A percentile compares a stretch with the other conserved stretches of the same genome.
These are phyloP conservation scores for Rhagium mordax DNA, from an alignment of 2,888 invertebrate genomes.

Conservation along the genomic window DNA sequence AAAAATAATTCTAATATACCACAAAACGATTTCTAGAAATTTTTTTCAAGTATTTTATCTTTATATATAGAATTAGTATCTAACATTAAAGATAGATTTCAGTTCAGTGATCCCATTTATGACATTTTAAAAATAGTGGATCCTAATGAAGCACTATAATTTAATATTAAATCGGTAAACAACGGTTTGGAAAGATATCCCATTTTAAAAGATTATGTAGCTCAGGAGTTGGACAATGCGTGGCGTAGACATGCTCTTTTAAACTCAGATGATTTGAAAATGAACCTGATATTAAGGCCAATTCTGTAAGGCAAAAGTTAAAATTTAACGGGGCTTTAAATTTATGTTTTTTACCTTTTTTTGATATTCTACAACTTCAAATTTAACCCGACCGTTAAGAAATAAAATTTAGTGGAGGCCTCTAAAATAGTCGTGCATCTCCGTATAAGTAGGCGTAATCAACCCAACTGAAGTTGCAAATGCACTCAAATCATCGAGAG, in stretches of 20 bases:
- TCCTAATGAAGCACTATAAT: not conserved
- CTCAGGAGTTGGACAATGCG: not conserved
- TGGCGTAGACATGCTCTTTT: not conserved
- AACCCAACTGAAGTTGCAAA: too few species aligned
- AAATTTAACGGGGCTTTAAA: too few species aligned
- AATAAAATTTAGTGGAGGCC: too few species aligned
- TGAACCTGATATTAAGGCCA: too few species aligned
- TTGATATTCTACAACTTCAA: too few species aligned
- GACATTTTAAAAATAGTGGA: not conserved
- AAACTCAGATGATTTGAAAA: too few species aligned
- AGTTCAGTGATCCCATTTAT: not conserved
- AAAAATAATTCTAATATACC: not conserved
- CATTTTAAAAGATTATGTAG: not conserved
- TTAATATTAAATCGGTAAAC: not conserved
- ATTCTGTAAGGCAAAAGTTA: too few species aligned
- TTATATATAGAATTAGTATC: not conserved
- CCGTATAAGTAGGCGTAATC: too few species aligned
- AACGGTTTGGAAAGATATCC: not conserved
- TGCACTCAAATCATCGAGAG: too few species aligned
- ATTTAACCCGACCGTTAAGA: too few species aligned
- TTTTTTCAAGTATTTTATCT: not conserved
- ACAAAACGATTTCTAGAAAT: not conserved
- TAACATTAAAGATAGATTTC: not conserved
- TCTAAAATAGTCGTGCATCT: too few species aligned
- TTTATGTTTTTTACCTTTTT: too few species aligned